These are phyloP conservation scores for Formicarius rufipectus DNA, from an alignment of 2,113 vertebrate genomes.

Conservation along the genomic window DNA sequence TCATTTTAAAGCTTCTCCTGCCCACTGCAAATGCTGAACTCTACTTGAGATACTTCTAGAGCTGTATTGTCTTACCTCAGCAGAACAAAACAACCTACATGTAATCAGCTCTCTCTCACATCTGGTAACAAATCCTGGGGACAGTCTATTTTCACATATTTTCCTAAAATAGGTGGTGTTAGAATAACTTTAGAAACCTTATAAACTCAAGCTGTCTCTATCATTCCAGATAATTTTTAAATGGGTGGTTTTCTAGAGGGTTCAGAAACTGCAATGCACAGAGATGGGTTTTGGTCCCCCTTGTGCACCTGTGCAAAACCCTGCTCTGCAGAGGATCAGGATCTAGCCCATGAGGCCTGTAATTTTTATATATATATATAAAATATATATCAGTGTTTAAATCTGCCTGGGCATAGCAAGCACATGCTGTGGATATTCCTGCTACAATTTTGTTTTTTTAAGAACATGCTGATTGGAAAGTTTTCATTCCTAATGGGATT, in stretches of 20 bases:
- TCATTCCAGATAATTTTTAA: not conserved
- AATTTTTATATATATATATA: not conserved
- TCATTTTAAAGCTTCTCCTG: not conserved
- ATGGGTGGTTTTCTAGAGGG: not conserved
- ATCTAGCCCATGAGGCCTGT: not conserved
- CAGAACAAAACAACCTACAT: not conserved
- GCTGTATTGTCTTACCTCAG: conserved; percentile 20
- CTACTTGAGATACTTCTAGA: not conserved
- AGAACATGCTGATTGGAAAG: not conserved
- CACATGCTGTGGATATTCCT: not conserved
- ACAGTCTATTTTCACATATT: not conserved
- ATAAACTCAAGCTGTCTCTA: not conserved
- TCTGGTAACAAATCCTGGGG: not conserved
- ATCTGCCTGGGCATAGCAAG: not conserved
- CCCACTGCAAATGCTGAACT: not conserved
- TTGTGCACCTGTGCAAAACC: not conserved
- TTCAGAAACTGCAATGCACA: not conserved
- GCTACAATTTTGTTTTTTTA: not conserved
- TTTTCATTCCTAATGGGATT: not conserved
- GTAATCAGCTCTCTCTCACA: not conserved
- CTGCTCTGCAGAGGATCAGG: not conserved
- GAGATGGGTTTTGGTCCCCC: not conserved
- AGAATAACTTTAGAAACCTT: not conserved
- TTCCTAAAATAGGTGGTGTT: conserved; percentile 8
- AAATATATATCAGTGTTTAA: not conserved